These are phyloP conservation scores for Colletes gigas DNA, from an alignment of 1,140 invertebrate genomes.

Conservation along the genomic window DNA sequence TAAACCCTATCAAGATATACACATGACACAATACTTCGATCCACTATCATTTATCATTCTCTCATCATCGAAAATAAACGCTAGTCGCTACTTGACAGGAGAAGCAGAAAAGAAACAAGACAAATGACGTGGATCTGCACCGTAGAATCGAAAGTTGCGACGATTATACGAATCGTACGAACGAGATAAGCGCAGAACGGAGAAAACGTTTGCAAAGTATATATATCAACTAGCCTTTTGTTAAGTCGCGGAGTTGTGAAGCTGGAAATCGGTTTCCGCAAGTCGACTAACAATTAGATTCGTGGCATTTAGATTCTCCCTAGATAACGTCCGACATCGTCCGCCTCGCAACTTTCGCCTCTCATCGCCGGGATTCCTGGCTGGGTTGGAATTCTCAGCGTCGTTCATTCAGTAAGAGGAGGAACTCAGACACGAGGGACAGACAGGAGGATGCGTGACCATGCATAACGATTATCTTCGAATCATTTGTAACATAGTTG, in stretches of 20 bases:
- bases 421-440: slow-evolving; percentile 12
- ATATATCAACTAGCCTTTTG: no score
- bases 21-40: no score
- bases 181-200: no score
- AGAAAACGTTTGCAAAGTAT: no score
- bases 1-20: no score
- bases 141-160: no score
- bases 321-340: slow-evolving; percentile 39
- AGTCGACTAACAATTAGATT: slow-evolving; percentile 22
- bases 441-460: slow-evolving; percentile 8
- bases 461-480: slow-evolving; percentile 10
- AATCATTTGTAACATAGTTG: neutral
- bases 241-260: neutral
- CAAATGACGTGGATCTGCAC: no score
- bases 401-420: slow-evolving; percentile 35
- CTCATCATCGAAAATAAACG: no score
- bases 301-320: slow-evolving; percentile 26
- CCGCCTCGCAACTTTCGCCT: slow-evolving; percentile 37
- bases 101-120: no score
- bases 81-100: no score
- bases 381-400: slow-evolving; percentile 13
- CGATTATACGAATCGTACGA: no score
- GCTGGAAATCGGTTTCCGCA: slow-evolving; percentile 4
- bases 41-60: no score
- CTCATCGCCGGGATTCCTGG: neutral